Evolutionary conservation across 2,888 invertebrate species (phyloP).

Genomic region (Strigamia crassipes): DNA sequence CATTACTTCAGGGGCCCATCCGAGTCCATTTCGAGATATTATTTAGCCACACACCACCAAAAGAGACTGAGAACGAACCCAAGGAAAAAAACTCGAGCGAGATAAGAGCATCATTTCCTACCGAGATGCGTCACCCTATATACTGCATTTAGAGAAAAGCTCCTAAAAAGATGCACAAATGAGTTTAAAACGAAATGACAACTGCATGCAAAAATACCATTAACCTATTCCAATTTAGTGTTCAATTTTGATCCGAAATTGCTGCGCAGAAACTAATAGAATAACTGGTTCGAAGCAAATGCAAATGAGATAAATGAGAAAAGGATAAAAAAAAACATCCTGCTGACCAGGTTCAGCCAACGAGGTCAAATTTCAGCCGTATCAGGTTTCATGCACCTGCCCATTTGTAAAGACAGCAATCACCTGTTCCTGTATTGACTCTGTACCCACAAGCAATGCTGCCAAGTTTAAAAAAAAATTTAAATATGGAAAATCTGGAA

Average conservation of each 20-base stretch:
- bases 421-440: background rate
- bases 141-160: background rate
- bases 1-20: background rate
- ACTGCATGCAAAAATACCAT: slow-evolving; percentile 3
- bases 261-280: background rate
- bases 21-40: background rate
- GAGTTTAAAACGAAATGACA: background rate
- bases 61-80: background rate
- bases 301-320: background rate
- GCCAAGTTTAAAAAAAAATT: background rate
- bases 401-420: background rate
- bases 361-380: background rate
- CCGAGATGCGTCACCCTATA: background rate
- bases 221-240: background rate
- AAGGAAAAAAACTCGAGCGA: background rate
- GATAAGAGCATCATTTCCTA: background rate
- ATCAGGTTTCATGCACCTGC: background rate
- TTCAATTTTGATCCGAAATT: background rate
- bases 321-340: background rate
- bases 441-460: background rate
- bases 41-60: background rate
- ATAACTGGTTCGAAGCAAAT: too few relatives aligned
- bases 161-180: background rate
- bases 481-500: background rate
- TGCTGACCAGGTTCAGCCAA: background rate